Evolutionary conservation across 2,888 invertebrate species (phyloP), one percentile per base, ranked within the genome.

Genomic region (Tanypteryx hageni): DNA sequence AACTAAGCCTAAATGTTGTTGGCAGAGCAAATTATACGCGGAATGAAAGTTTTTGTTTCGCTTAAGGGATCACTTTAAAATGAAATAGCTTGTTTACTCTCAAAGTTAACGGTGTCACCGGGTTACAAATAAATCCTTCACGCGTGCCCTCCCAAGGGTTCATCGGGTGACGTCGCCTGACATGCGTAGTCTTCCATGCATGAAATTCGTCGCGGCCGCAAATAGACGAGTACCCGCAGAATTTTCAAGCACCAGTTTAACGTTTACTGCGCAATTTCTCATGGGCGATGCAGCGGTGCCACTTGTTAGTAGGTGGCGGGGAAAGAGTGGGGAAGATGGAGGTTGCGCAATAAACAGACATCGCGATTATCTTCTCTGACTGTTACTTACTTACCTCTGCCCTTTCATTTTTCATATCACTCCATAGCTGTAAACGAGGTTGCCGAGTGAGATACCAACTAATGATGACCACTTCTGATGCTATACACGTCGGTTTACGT

Each of bases 211-310:
- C 22, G 27, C 76, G 27, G 27, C 76, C 76, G 27, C 76, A 76
- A 76, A 76, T 76, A 76, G 76, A 27, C 76, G 76, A 76, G 76
- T 27, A 27, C 27, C 76, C 76, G 76, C 68, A 10, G 68, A 68
- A 22, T 27, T 89, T 89, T 89, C 64, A 89, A 31, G 18, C 18
- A n/a, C 44, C 61, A 13, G 27, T 44, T 61, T 16, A 89, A 13
- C 89, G 31, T 89, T 64, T 89, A 89, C 64, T 89, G 89, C 89
- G 89, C 64, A 89, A 89, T 89, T 64, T 68, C 89, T 61, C 44
- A 64, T 44, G 89, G 31, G 31, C 11, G 27, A 59, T 58, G 22
- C 44, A 4, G 89, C 18, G 85, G 84, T 56, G 57, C n/a, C 16
- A 31, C 18, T n/a, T 58, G 86, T 58, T 31, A 31, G 61, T n/a